Evolutionary conservation across 2,888 invertebrate genomes (phyloP).

Genomic region (Apamea monoglypha): DNA sequence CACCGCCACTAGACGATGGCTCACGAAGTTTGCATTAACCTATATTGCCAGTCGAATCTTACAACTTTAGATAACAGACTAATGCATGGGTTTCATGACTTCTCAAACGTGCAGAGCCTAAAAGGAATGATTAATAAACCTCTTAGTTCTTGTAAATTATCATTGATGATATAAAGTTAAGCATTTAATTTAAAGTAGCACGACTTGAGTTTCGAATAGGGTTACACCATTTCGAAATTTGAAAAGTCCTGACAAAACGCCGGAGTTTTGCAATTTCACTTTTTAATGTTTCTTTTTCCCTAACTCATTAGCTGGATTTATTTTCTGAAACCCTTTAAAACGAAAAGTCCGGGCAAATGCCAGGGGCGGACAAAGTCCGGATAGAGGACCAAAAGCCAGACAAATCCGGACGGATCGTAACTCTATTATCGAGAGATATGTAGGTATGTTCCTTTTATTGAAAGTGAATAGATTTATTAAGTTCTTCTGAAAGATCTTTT

Average conservation of each 20-base stretch:
- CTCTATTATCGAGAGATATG: background rate
- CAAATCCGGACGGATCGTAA: background rate
- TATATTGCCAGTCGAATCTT: constrained; percentile 33
- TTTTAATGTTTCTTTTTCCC: background rate
- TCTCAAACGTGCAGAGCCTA: constrained; percentile 39
- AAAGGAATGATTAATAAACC: constrained; percentile 44
- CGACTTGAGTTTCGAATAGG: background rate
- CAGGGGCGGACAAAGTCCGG: background rate
- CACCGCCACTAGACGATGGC: constrained; percentile 18
- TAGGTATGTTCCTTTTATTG: background rate
- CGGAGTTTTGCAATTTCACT: background rate
- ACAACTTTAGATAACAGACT: constrained; percentile 54
- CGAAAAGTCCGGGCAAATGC: background rate
- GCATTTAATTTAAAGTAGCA: constrained; percentile 23
- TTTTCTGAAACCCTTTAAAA: background rate
- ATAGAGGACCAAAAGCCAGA: background rate
- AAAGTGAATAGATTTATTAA: background rate
- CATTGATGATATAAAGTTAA: constrained; percentile 24
- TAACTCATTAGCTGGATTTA: background rate
- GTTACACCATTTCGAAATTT: background rate
- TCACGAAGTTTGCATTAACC: constrained; percentile 66
- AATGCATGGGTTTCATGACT: constrained; percentile 45
- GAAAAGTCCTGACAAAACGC: background rate
- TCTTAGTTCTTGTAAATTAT: constrained; percentile 20
- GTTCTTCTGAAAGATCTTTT: background rate